A percentile compares a stretch with the other conserved stretches of the same genome.
Evolutionary conservation across 2,113 vertebrate genomes (phyloP).

Genomic region (Clarias macrocephalus): DNA sequence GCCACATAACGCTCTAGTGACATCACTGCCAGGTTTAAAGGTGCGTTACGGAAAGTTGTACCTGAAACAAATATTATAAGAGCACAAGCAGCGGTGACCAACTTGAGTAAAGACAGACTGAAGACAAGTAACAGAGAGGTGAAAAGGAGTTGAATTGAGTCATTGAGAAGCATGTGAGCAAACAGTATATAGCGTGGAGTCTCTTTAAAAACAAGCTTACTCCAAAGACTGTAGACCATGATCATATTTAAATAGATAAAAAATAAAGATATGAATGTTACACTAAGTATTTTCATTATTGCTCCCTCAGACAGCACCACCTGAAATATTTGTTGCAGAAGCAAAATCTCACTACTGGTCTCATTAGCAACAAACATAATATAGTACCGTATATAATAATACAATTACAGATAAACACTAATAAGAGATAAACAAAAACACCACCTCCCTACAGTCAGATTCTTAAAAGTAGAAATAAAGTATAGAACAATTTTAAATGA

Average conservation of each 20-base stretch:
- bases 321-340: neutral
- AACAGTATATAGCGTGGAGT: too few relatives aligned
- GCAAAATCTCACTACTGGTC: neutral
- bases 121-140: neutral
- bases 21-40: conserved; percentile 55
- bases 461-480: too few relatives aligned
- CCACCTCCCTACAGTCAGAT: neutral
- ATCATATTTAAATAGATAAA: neutral
- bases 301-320: neutral
- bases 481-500: too few relatives aligned
- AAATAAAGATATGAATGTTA: conserved; percentile 3
- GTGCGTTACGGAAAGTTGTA: conserved; percentile 36
- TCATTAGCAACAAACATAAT: neutral
- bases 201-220: too few relatives aligned
- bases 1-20: conserved; percentile 56
- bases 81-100: conserved; percentile 5
- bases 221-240: too few relatives aligned
- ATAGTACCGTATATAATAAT: neutral
- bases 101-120: neutral
- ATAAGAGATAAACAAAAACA: neutral
- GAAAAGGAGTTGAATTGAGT: neutral
- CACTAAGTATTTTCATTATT: neutral
- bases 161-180: too few relatives aligned
- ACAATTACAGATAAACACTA: neutral
- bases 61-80: conserved; percentile 4